These are phyloP conservation scores for Erythrocercus mccallii DNA, from an alignment of 2,113 vertebrate species.

Conservation along the genomic window DNA sequence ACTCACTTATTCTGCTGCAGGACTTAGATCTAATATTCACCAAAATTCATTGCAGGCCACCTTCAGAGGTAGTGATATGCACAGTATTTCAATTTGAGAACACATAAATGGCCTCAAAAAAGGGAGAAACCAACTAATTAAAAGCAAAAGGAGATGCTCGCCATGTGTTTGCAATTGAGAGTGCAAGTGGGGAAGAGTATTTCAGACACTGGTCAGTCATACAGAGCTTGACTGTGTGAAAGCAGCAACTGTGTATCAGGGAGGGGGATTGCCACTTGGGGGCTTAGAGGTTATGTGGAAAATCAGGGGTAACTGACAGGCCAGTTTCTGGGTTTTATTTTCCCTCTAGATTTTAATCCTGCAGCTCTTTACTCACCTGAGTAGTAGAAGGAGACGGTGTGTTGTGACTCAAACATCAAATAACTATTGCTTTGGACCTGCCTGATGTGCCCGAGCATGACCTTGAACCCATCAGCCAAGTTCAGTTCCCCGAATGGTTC, in stretches of 20 bases:
- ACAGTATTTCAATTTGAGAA: background rate
- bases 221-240: background rate
- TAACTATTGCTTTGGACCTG: background rate
- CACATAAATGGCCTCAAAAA: background rate
- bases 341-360: background rate
- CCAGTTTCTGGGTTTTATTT: background rate
- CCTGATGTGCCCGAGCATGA: background rate
- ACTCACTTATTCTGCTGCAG: background rate
- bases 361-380: background rate
- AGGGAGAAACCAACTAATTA: constrained; percentile 8
- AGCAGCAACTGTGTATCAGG: background rate
- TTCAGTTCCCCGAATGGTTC: background rate
- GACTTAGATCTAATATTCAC: background rate
- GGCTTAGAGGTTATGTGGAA: background rate
- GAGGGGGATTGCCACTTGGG: background rate
- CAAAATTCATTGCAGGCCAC: background rate
- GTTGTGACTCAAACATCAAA: background rate
- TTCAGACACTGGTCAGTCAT: background rate
- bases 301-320: background rate
- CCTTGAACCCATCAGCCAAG: background rate
- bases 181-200: background rate
- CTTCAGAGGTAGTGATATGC: background rate
- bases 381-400: background rate
- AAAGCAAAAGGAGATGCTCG: background rate
- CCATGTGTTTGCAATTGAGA: background rate